A percentile compares a stretch with the other conserved stretches of the same genome.
Conservation (phyloP, 2,113 vertebrate genomes). For the Collichthys lucidus region DNA sequence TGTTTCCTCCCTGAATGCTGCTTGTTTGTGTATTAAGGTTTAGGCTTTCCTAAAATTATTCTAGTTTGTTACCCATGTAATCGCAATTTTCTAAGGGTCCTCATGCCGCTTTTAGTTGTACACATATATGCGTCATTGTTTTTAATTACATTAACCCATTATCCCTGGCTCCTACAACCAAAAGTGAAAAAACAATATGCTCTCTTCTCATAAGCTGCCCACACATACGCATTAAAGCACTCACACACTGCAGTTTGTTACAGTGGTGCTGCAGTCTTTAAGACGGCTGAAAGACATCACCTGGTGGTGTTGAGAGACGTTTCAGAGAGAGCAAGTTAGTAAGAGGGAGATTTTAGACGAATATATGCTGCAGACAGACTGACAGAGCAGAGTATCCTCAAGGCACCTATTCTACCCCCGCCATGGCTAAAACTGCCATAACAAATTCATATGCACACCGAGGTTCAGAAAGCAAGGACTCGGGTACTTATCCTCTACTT, state of each 20-base stretch:
- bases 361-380: conserved; percentile 37
- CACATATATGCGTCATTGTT: background rate
- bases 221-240: conserved; percentile 16
- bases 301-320: conserved; percentile 23
- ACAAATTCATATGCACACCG: conserved; percentile 42
- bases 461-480: conserved; percentile 40
- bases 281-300: conserved; percentile 33
- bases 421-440: conserved; percentile 33
- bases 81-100: conserved; percentile 4
- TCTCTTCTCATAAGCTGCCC: conserved; percentile 24
- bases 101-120: background rate
- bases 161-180: background rate
- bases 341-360: conserved; percentile 26
- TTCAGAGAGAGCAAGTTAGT: conserved; percentile 14
- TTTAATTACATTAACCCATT: background rate
- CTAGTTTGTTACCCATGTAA: conserved; percentile 3
- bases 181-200: conserved; percentile 7
- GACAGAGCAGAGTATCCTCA: conserved; percentile 26
- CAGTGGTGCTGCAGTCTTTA: conserved; percentile 39
- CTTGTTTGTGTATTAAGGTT: conserved; percentile 31
- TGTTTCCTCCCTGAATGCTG: conserved; percentile 20
- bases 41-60: conserved; percentile 2
- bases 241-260: conserved; percentile 38
- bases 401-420: conserved; percentile 12
- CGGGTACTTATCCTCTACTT: conserved; percentile 6